Evolutionary conservation across 2,797 vertebrate genomes (phyloP).

Genomic region (Varecia variegata): DNA sequence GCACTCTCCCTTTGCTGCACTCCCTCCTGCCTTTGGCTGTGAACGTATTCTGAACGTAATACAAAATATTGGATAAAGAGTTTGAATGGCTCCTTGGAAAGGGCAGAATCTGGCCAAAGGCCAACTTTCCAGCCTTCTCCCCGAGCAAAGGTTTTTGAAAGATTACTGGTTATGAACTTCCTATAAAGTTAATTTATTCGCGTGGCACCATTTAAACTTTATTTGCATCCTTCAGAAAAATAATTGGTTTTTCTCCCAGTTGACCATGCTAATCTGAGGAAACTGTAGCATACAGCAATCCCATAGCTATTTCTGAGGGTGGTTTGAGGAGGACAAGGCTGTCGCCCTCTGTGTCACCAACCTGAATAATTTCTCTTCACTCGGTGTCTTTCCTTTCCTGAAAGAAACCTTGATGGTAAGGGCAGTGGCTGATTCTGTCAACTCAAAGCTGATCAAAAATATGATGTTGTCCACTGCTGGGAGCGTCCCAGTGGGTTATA

Average conservation of each 20-base stretch:
- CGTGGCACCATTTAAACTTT: not conserved
- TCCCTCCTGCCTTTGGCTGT: not conserved
- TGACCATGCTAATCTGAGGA: not conserved
- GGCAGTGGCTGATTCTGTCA: not conserved
- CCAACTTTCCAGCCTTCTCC: not conserved
- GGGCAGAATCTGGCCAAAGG: fast-evolving
- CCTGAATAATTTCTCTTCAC: not conserved
- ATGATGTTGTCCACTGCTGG: not conserved
- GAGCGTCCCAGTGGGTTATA: fast-evolving
- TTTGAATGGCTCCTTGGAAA: not conserved
- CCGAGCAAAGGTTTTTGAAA: not conserved
- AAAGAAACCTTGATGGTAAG: not conserved
- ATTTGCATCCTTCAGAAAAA: not conserved
- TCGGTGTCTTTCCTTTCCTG: not conserved
- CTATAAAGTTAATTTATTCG: not conserved
- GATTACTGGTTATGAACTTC: not conserved
- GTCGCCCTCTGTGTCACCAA: not conserved
- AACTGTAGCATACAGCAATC: not conserved
- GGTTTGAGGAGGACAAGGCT: not conserved
- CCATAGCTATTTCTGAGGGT: not conserved
- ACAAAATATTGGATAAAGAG: not conserved
- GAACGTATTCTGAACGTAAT: not conserved
- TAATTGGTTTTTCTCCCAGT: not conserved
- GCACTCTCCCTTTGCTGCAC: not conserved
- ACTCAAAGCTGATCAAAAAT: not conserved